Conservation (phyloP, 2,888 invertebrate species). For the Drosophila multiciliata region DNA sequence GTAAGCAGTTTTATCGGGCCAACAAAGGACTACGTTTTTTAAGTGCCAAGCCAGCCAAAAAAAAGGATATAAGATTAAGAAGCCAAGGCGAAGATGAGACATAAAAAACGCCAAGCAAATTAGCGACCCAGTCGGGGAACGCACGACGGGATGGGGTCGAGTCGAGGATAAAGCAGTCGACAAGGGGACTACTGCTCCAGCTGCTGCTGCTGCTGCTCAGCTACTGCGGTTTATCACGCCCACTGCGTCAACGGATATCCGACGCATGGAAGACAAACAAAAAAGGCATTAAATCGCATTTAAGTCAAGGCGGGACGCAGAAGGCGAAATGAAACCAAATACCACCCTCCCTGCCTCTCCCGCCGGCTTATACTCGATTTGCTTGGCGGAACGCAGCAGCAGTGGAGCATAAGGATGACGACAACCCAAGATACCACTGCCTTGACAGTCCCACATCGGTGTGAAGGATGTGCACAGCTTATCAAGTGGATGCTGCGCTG, state of each 20-base stretch:
- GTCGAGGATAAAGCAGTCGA: slow-evolving; percentile 28
- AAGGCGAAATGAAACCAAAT: slow-evolving; percentile 33
- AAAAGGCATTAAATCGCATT: slow-evolving; percentile 83
- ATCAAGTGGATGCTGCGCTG: slow-evolving; percentile 24
- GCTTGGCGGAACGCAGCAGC: slow-evolving; percentile 24
- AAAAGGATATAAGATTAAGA: slow-evolving; percentile 80
- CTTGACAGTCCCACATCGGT: slow-evolving; percentile 35
- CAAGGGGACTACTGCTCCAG: slow-evolving; percentile 12
- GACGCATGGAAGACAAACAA: slow-evolving; percentile 81
- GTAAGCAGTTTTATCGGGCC: slow-evolving; percentile 79
- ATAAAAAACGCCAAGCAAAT: slow-evolving; percentile 76
- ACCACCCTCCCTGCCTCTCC: slow-evolving; percentile 19
- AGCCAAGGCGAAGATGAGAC: slow-evolving; percentile 63
- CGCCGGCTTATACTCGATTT: slow-evolving; percentile 58
- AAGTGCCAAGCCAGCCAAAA: slow-evolving; percentile 71
- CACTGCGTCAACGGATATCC: slow-evolving; percentile 75
- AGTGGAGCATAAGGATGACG: slow-evolving; percentile 30
- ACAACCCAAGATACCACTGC: slow-evolving; percentile 25
- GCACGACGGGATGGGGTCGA: slow-evolving; percentile 11
- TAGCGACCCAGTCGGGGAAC: slow-evolving; percentile 53
- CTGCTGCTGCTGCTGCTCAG: background rate
- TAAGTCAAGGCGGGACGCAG: slow-evolving; percentile 67
- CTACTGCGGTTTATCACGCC: slow-evolving; percentile 75
- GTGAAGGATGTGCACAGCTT: slow-evolving; percentile 44
- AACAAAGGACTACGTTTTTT: slow-evolving; percentile 76